Base-by-base conservation (phyloP, 2,113 vertebrate species). In the Notarius quadriscutis region DNA sequence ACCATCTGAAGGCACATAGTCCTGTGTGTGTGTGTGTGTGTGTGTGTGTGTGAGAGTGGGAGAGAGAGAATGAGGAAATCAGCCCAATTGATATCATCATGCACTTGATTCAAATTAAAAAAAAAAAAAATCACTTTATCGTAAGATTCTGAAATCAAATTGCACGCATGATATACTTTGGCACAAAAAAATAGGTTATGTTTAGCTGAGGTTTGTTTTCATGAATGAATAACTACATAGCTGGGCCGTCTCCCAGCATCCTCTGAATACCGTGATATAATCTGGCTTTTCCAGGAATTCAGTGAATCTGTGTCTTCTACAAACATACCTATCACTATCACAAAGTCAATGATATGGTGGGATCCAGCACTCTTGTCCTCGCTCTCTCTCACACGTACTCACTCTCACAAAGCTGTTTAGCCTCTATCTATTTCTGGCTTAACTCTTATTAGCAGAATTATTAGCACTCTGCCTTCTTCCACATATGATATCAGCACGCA, bases 1-100 rank as follows among this genome's bases (percentile, higher is more conserved):
- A 75, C 81, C 92, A 34, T 86, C 55, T 34, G 93, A 87, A 27
- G 94, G 92, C 34, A 81, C 90, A 58, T 92, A 95, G 83, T 95
- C 95, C 95, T 96, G 84, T 83, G 87, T 41, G 41, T 41, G 41
- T 41, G 4, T 41, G 41, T 41, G 41, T 41, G 41, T 41, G 41
- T 41, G 34, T 41, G 34, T 41, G 34, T 41, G 34, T 41, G 34
- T 41, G 34, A 60, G 20, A n/a, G n/a, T 55, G 50, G n/a, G 71
- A 63, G 18, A 65, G 5, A 27, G 30, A n/a, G 69, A 53, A 6
- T 74, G 0, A 78, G 30, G 78, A 88, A 84, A 82, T 74, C 22
- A 77, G 9, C 22, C 48, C 15, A 53, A 87, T 11, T n/a, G 69
- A 83, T 27, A 27, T 69, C 9, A 1, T 22, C 71, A 53, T 87